phyloP scores from a whole-genome alignment of 2,797 vertebrate genomes.

The Chiloscyllium punctatum region DNA sequence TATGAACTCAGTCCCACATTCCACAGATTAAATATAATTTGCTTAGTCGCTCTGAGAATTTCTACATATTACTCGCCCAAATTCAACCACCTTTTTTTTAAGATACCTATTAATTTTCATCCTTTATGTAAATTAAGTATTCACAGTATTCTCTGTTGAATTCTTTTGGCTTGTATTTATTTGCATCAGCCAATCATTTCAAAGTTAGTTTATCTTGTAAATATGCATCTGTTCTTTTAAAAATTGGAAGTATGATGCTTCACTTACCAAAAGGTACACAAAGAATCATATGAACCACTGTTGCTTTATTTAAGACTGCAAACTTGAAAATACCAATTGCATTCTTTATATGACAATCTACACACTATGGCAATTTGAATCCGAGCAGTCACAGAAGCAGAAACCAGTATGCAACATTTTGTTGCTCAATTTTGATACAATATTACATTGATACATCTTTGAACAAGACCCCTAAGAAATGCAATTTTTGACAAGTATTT shows the following conservation, averaged over 20 bases:
- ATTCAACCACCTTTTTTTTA: neutral
- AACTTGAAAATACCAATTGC: neutral
- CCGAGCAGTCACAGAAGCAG: neutral
- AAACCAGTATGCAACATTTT: neutral
- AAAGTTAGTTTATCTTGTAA: slow-evolving; percentile 8
- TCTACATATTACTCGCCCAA: neutral
- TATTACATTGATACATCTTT: neutral
- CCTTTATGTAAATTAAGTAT: neutral
- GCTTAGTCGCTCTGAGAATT: neutral
- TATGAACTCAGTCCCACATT: neutral
- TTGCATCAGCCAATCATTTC: slow-evolving; percentile 2
- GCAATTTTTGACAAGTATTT: neutral
- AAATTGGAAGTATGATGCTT: neutral
- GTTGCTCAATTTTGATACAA: neutral
- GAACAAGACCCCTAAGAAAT: neutral
- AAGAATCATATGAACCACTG: neutral
- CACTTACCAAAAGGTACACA: neutral
- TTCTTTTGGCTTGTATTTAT: slow-evolving; percentile 11
- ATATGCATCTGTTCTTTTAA: neutral
- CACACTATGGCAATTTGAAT: neutral
- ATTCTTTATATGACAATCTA: neutral
- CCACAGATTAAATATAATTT: neutral
- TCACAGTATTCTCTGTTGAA: neutral
- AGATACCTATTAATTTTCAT: slow-evolving; percentile 1
- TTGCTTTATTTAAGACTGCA: too few species aligned